Base-by-base conservation (phyloP, 2,113 vertebrate genomes). In the Macquaria ambigua region DNA sequence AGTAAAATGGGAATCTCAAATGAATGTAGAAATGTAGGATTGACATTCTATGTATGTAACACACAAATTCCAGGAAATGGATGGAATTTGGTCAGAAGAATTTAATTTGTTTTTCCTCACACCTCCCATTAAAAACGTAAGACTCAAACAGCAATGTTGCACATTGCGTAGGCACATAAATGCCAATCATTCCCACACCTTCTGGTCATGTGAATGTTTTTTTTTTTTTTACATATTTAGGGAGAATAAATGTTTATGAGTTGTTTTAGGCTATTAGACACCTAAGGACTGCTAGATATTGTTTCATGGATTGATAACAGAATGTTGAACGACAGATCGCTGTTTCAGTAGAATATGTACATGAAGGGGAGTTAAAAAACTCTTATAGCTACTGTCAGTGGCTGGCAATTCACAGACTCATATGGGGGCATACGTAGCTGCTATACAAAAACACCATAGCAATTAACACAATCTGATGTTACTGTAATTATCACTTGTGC, bases 401-500 rank as follows among this genome's bases (percentile, higher is more conserved):
- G 55, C 39, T 73, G 39, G 3, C 59, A 83, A 39, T 59, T 18
- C 20, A 83, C 75, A 69, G 31, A 67, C 61, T 77, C 58, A 18
- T 9, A 8, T 37, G 73, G 39, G 53, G 52, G 37, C 46, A 67
- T 11, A 64, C 74, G n/a, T n/a, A n/a, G n/a, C 75, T 80, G 77
- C 43, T 52, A 31, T 74, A 66, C n/a, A 55, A 50, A 23, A 56
- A 74, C 62, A 53, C 74, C 20, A 25, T 1, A 8, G 73, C 77
- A 90, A 87, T 91, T 85, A 89, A 34, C 89, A 77, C 61, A 10
- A 10, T 41, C 55, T 41, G 39, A 8, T 43, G 56, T 53, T 46
- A 77, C 73, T 67, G 84, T 67, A 83, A 85, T 68, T 63, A 79
- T 79, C 77, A 83, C 87, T 66, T 87, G 61, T 73, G 73, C 82